phyloP scores from a whole-genome alignment of 2,888 invertebrate species.

The Eristalis pertinax region DNA sequence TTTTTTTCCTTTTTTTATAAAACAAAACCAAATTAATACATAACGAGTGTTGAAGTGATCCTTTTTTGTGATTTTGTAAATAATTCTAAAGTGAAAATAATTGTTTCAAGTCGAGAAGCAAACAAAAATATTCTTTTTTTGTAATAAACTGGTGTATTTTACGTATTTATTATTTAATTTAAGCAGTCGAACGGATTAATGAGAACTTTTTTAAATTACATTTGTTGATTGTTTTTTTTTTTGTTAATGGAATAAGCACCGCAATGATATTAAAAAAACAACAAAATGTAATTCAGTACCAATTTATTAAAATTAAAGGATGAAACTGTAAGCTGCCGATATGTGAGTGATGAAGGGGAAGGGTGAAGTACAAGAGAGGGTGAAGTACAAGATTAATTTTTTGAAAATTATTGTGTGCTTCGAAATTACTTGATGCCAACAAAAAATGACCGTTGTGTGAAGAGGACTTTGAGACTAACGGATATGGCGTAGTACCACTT shows the following conservation, averaged over 20 bases:
- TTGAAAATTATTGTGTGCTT: too few relatives aligned
- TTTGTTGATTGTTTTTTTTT: neutral
- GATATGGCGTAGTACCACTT: too few relatives aligned
- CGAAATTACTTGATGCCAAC: too few relatives aligned
- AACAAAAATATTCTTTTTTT: neutral
- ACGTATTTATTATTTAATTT: neutral
- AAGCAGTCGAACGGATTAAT: neutral
- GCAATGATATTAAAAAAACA: neutral
- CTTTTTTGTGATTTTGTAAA: constrained; percentile 45
- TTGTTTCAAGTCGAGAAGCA: neutral
- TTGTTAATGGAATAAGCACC: neutral
- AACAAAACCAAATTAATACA: neutral
- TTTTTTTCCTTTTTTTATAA: neutral
- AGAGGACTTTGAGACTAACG: too few relatives aligned
- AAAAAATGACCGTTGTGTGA: too few relatives aligned
- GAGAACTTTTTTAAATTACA: too few relatives aligned
- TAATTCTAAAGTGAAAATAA: constrained; percentile 12
- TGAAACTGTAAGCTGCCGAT: too few relatives aligned
- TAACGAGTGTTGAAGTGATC: constrained; percentile 31
- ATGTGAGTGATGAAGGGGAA: too few relatives aligned
- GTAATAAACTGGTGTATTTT: neutral
- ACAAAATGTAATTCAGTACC: too few relatives aligned
- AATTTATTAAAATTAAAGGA: too few relatives aligned
- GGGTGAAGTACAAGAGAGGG: too few relatives aligned
- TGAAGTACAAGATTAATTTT: too few relatives aligned